Evolutionary conservation across 2,797 vertebrate species (phyloP).

Genomic region (Silurus aristotelis): DNA sequence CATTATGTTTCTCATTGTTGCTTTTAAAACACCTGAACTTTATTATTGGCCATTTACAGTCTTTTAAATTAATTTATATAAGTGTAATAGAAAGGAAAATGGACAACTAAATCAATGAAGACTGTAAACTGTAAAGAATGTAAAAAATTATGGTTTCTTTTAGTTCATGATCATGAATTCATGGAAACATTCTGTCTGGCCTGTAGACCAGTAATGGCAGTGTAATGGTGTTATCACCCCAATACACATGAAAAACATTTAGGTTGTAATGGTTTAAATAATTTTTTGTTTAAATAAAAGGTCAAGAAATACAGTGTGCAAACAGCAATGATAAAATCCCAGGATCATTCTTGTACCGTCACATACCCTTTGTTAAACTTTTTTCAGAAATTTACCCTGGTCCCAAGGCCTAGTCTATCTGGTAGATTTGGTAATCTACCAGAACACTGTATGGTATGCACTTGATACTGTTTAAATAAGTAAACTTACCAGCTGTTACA

Average conservation of each 20-base stretch:
- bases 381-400: not conserved
- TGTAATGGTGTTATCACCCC: not conserved
- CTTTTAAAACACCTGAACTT: not conserved
- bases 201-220: not conserved
- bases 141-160: not conserved
- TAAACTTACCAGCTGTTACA: conserved; percentile 83
- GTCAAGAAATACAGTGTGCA: not conserved
- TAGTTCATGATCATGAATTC: not conserved
- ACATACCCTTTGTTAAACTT: not conserved
- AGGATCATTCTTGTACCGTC: not conserved
- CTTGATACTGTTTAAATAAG: conserved; percentile 6
- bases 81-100: not conserved
- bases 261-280: not conserved
- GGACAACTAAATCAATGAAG: not conserved
- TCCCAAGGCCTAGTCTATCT: not conserved
- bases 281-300: not conserved
- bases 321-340: not conserved
- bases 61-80: not conserved
- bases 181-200: not conserved
- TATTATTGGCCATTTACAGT: not conserved
- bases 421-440: not conserved
- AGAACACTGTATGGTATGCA: not conserved
- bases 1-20: not conserved
- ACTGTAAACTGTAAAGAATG: not conserved
- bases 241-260: not conserved